Conservation (phyloP, 1,140 invertebrate genomes). For the Saccostrea cuccullata region DNA sequence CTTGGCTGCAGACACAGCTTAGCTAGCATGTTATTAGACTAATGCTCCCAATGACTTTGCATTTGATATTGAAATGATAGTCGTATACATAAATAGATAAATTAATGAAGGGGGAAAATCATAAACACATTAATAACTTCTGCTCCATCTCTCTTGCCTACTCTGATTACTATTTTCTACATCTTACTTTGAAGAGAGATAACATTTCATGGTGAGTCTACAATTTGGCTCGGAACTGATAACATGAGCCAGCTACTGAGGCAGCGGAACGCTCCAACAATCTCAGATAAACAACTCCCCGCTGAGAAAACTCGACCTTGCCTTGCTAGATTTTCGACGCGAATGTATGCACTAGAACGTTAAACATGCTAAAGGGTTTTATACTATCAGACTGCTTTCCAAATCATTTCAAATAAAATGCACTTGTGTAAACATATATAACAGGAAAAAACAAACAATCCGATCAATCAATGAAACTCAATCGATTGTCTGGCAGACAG, state of each 20-base stretch:
- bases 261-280: constrained; percentile 15
- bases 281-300: constrained; percentile 17
- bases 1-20: too few species aligned
- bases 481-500: constrained; percentile 29
- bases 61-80: too few species aligned
- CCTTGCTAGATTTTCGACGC: too few species aligned
- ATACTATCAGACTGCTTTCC: too few species aligned
- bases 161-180: not conserved
- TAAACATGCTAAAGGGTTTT: too few species aligned
- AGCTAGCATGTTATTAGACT: too few species aligned
- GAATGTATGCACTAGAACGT: not conserved
- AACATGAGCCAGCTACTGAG: not conserved
- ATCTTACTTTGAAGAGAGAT: constrained; percentile 23
- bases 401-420: too few species aligned
- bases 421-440: not conserved
- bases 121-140: too few species aligned
- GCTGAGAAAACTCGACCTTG: constrained; percentile 17
- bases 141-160: too few species aligned
- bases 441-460: not conserved
- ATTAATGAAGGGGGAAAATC: too few species aligned
- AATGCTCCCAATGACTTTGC: too few species aligned
- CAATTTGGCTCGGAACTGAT: constrained; percentile 4
- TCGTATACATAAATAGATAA: too few species aligned
- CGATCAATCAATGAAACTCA: not conserved
- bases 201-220: constrained; percentile 10